phyloP scores from a whole-genome alignment of 1,140 invertebrate genomes.

The Trichoplusia ni region DNA sequence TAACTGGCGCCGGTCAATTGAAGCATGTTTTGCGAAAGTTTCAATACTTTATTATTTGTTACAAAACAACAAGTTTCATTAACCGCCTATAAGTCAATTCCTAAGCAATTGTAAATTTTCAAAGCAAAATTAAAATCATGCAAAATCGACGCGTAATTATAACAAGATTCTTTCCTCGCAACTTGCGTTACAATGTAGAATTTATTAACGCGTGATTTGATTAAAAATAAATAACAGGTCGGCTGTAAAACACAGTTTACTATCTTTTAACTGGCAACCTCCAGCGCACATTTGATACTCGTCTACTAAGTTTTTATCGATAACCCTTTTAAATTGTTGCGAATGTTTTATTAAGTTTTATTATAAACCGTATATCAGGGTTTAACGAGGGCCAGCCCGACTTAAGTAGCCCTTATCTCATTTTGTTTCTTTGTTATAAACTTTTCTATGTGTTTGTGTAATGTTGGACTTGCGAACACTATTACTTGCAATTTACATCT shows the following conservation, averaged over 20 bases:
- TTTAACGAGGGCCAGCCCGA: constrained; percentile 69
- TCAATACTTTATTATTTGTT: neutral
- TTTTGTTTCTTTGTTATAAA: constrained; percentile 72
- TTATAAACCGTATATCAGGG: constrained; percentile 76
- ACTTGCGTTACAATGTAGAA: constrained; percentile 42
- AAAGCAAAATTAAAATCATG: too few species aligned
- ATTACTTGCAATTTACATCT: constrained; percentile 20
- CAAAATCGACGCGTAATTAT: too few species aligned
- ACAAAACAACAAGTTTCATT: neutral
- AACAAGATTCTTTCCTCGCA: neutral
- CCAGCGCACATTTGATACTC: constrained; percentile 65
- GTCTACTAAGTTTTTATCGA: constrained; percentile 69
- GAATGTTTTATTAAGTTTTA: constrained; percentile 80
- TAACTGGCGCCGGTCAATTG: too few species aligned
- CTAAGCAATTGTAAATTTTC: too few species aligned
- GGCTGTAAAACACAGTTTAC: constrained; percentile 75
- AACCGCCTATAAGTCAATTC: neutral
- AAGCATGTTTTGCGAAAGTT: neutral
- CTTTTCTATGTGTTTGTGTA: constrained; percentile 37
- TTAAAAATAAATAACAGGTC: constrained; percentile 64
- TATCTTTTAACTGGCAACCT: constrained; percentile 65
- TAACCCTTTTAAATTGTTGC: constrained; percentile 78
- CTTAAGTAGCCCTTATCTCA: constrained; percentile 76
- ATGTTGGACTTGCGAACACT: neutral
- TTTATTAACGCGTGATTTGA: constrained; percentile 44